Evolutionary conservation across 2,888 invertebrate genomes (phyloP).

Genomic region (Ditylenchus weischeri): DNA sequence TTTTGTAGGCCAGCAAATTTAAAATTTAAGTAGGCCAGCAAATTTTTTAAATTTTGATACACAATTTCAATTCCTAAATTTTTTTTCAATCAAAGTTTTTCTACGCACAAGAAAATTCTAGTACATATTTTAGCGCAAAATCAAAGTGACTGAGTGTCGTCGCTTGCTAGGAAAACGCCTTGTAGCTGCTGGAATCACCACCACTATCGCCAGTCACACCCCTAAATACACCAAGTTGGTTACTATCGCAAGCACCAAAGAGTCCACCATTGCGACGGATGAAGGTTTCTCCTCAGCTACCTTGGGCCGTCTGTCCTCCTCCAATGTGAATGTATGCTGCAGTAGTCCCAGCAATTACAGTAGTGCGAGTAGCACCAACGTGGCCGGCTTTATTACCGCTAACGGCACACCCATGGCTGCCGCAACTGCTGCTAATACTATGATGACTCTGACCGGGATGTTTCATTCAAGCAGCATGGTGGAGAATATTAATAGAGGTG

Average conservation of each 20-base stretch:
- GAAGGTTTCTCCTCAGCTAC: conserved; percentile 9
- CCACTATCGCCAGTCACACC: not conserved
- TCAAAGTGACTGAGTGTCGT: conserved; percentile 39
- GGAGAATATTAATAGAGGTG: too few relatives aligned
- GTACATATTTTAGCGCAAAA: conserved; percentile 37
- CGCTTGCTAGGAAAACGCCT: conserved; percentile 28
- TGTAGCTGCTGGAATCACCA: conserved; percentile 2
- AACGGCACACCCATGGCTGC: not conserved
- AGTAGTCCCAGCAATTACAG: too few relatives aligned
- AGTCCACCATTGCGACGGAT: not conserved
- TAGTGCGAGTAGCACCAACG: not conserved
- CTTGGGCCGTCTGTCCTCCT: not conserved
- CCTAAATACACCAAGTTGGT: not conserved
- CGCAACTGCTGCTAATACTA: not conserved
- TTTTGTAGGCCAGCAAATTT: too few relatives aligned
- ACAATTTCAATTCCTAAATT: too few relatives aligned
- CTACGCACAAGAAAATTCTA: too few relatives aligned
- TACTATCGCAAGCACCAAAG: not conserved
- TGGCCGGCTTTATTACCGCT: not conserved
- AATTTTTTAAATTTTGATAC: too few relatives aligned
- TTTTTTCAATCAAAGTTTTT: too few relatives aligned
- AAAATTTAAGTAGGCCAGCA: too few relatives aligned
- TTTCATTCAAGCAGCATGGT: too few relatives aligned
- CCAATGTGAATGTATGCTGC: too few relatives aligned
- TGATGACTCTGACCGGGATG: not conserved